Evolutionary conservation across 2,797 vertebrate genomes (phyloP).

Genomic region (Ambastaia sidthimunki): DNA sequence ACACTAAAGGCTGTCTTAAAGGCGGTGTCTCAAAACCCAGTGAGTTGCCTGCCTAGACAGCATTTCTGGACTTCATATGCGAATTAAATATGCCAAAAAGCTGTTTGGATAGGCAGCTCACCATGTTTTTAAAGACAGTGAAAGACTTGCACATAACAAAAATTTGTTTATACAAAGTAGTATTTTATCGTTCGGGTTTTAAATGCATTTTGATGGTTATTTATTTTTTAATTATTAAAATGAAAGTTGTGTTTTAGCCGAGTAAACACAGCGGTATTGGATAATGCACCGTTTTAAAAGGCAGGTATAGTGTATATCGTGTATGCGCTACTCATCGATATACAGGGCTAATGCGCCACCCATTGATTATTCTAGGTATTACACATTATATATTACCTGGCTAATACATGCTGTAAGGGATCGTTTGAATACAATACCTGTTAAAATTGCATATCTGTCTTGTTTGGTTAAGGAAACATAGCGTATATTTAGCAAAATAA

Average conservation of each 20-base stretch:
- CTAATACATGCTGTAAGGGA: neutral
- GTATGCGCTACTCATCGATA: conserved; percentile 34
- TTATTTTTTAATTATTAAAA: neutral
- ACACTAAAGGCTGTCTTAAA: conserved; percentile 1
- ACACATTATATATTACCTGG: neutral
- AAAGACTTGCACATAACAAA: neutral
- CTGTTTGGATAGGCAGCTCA: neutral
- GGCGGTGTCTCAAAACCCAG: conserved; percentile 1
- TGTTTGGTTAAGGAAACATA: neutral
- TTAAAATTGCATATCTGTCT: neutral
- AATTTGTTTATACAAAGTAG: neutral
- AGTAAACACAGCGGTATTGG: neutral
- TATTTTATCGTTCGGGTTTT: neutral
- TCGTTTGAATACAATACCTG: neutral
- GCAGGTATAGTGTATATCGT: conserved; percentile 35
- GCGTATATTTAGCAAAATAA: neutral
- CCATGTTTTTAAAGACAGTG: neutral
- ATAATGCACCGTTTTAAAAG: neutral
- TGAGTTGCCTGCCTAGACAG: neutral
- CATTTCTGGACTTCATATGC: neutral
- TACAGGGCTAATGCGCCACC: conserved; percentile 80
- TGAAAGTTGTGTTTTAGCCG: neutral
- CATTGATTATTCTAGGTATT: conserved; percentile 68
- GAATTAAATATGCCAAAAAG: neutral
- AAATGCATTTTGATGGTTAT: neutral